phyloP scores from a whole-genome alignment of 1,140 invertebrate species.

The Apolygus lucorum region DNA sequence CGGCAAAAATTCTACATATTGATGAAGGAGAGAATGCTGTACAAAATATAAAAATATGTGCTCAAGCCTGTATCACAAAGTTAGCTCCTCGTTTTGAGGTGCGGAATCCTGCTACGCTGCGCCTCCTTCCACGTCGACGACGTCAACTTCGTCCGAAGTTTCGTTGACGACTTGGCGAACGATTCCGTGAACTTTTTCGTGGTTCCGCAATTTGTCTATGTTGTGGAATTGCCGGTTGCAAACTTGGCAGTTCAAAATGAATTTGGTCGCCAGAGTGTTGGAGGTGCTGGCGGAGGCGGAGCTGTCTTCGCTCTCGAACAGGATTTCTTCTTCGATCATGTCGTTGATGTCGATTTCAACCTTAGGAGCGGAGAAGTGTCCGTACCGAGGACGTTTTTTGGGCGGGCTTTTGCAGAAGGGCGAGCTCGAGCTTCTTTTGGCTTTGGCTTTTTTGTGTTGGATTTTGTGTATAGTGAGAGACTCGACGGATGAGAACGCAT shows the following conservation, averaged over 20 bases:
- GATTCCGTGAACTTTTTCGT: slow-evolving; percentile 17
- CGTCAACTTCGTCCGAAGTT: background rate
- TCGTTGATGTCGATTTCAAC: background rate
- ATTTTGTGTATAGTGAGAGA: slow-evolving; percentile 12
- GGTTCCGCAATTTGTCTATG: slow-evolving; percentile 16
- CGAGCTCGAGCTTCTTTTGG: background rate
- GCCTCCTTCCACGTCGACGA: too few relatives aligned
- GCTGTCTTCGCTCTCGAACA: background rate
- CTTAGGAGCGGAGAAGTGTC: background rate
- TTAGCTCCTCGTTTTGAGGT: too few relatives aligned
- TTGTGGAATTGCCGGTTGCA: slow-evolving; percentile 18
- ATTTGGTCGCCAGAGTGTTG: background rate
- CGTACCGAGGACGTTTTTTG: background rate
- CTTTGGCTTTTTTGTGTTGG: background rate
- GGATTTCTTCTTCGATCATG: background rate
- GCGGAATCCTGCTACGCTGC: too few relatives aligned
- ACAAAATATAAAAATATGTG: too few relatives aligned
- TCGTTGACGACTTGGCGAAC: background rate
- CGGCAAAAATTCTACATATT: too few relatives aligned
- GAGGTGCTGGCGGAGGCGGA: background rate
- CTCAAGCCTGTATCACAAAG: too few relatives aligned
- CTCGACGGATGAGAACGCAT: slow-evolving; percentile 14
- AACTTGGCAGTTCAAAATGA: background rate
- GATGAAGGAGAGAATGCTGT: too few relatives aligned
- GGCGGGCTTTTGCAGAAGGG: background rate